Conservation (phyloP, 2,797 vertebrate species). For the Sus cebifrons region DNA sequence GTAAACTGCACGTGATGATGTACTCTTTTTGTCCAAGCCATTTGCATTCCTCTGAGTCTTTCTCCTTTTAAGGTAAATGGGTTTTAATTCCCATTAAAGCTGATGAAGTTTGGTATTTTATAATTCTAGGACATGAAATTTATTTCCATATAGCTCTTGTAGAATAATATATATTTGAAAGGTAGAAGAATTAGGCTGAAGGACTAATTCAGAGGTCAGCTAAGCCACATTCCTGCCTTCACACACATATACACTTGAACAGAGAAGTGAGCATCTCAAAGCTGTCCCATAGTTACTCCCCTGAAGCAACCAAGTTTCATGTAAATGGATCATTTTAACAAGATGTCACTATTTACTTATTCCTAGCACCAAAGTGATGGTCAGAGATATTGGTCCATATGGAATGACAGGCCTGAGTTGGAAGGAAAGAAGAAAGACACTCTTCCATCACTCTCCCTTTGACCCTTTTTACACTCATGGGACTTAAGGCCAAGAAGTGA, state of each 20-base stretch:
- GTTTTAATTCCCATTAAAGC: constrained; percentile 37
- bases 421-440: not conserved
- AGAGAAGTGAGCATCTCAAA: not conserved
- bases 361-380: not conserved
- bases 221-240: not conserved
- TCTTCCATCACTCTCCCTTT: not conserved
- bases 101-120: constrained; percentile 21
- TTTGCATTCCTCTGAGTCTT: constrained; percentile 44
- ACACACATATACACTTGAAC: not conserved
- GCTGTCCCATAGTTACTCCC: not conserved
- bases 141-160: not conserved
- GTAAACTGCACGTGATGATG: not conserved
- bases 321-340: not conserved
- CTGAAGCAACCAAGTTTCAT: not conserved
- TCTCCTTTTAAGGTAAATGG: constrained; percentile 75
- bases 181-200: not conserved
- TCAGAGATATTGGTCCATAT: not conserved
- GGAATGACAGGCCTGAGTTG: not conserved
- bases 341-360: not conserved
- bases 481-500: not conserved
- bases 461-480: not conserved
- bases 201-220: not conserved
- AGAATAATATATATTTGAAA: not conserved
- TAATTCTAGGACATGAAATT: not conserved
- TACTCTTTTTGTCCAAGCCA: constrained; percentile 43